phyloP scores from a whole-genome alignment of 2,113 vertebrate genomes.

The Limanda limanda region DNA sequence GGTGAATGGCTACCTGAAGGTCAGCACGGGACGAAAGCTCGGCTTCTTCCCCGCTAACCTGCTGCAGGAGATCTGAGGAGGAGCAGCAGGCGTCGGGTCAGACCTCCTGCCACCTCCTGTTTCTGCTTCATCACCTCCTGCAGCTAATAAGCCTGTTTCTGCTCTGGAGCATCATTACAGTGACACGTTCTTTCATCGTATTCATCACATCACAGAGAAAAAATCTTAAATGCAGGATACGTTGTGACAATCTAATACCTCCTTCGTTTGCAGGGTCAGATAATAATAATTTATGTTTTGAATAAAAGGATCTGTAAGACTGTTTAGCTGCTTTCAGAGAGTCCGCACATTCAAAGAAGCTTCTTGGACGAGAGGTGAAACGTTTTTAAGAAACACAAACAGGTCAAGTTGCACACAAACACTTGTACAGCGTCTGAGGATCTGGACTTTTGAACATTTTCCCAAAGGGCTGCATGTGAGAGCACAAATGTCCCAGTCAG shows the following conservation, averaged over 20 bases:
- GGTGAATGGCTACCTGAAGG: constrained; percentile 89
- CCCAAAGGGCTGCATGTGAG: too few species aligned
- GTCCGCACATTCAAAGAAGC: too few species aligned
- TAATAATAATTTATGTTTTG: neutral
- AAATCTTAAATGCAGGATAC: too few species aligned
- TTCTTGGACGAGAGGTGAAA: too few species aligned
- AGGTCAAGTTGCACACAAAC: too few species aligned
- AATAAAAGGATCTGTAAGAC: too few species aligned
- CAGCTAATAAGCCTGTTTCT: neutral
- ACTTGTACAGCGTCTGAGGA: too few species aligned
- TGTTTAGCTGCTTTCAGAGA: too few species aligned
- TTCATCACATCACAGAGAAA: neutral
- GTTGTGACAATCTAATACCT: neutral
- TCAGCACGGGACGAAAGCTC: constrained; percentile 90
- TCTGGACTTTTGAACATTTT: neutral
- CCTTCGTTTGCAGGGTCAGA: neutral
- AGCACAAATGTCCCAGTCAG: too few species aligned
- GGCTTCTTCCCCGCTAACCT: constrained; percentile 90
- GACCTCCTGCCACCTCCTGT: neutral
- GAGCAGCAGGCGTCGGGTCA: neutral
- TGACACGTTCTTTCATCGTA: neutral
- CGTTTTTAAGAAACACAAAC: too few species aligned
- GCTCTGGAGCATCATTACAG: neutral
- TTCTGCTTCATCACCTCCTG: neutral
- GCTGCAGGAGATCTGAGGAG: constrained; percentile 88